These are phyloP conservation scores for Megalops atlanticus DNA, from an alignment of 2,113 vertebrate species.

Conservation along the genomic window DNA sequence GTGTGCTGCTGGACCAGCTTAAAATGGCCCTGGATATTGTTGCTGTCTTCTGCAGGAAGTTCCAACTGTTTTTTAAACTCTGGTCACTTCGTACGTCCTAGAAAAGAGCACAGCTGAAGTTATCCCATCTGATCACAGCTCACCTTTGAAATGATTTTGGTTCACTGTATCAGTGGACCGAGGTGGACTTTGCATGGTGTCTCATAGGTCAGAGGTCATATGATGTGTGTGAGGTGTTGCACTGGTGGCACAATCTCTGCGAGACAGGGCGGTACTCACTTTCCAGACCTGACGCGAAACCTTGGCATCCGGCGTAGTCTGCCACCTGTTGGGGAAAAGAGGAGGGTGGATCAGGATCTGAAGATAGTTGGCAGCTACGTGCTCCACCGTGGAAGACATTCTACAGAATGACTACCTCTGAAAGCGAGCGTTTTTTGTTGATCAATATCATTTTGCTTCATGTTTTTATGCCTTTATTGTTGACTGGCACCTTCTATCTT, in stretches of 20 bases:
- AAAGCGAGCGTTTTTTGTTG: not conserved
- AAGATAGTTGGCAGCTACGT: too few species aligned
- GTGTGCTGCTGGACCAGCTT: not conserved
- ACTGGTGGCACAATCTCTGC: not conserved
- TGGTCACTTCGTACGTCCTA: conserved; percentile 23
- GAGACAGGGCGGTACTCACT: conserved; percentile 28
- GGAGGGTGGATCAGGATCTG: not conserved
- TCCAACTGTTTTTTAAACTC: not conserved
- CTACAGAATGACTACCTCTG: too few species aligned
- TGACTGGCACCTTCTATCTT: not conserved
- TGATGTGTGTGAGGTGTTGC: not conserved
- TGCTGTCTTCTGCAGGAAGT: not conserved
- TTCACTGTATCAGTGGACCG: too few species aligned
- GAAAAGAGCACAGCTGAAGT: not conserved
- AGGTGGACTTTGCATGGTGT: not conserved
- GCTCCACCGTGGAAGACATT: too few species aligned
- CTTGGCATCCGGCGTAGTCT: conserved; percentile 29
- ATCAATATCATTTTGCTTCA: not conserved
- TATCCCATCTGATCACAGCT: not conserved
- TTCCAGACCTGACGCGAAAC: conserved; percentile 28
- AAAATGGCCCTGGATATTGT: too few species aligned
- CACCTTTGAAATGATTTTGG: not conserved
- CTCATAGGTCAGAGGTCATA: not conserved
- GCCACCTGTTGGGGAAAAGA: conserved; percentile 30
- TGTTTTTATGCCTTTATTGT: not conserved